Evolutionary conservation across 2,888 invertebrate genomes (phyloP).

Genomic region (Emmelina monodactyla): DNA sequence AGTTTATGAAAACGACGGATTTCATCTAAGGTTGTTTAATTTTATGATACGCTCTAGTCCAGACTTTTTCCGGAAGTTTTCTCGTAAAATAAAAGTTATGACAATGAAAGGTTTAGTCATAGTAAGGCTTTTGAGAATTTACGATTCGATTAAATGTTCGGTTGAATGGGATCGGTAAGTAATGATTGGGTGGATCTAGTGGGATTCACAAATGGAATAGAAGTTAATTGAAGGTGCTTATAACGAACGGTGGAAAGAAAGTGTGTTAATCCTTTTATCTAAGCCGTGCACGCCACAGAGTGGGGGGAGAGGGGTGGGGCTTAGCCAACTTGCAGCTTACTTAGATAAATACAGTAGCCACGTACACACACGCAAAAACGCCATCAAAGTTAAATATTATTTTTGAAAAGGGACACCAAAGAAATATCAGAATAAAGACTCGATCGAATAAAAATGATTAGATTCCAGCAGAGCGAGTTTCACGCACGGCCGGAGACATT

Average conservation of each 20-base stretch:
- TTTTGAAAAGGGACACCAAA: no score
- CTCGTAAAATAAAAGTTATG: background rate
- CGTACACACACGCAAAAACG: conserved; percentile 1
- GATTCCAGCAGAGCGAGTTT: no score
- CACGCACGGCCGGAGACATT: no score
- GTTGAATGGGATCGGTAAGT: background rate
- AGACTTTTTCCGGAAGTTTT: background rate
- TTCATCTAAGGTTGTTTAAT: background rate
- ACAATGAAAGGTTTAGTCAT: background rate
- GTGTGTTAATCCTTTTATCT: conserved; percentile 53
- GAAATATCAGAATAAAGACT: no score
- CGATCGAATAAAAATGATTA: no score
- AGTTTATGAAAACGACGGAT: no score
- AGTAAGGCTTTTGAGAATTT: background rate
- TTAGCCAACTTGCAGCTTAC: conserved; percentile 3
- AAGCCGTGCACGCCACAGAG: conserved; percentile 37
- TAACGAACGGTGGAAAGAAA: conserved; percentile 22
- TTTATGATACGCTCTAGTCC: background rate
- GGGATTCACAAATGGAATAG: no score
- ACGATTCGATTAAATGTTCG: background rate
- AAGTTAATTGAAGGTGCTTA: conserved; percentile 19
- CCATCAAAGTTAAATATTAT: background rate
- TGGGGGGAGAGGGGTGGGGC: background rate
- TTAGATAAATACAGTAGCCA: conserved; percentile 13
- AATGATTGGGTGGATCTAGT: no score